These are phyloP conservation scores for Cephus pulcher DNA, from an alignment of 2,888 invertebrate species.

Conservation along the genomic window DNA sequence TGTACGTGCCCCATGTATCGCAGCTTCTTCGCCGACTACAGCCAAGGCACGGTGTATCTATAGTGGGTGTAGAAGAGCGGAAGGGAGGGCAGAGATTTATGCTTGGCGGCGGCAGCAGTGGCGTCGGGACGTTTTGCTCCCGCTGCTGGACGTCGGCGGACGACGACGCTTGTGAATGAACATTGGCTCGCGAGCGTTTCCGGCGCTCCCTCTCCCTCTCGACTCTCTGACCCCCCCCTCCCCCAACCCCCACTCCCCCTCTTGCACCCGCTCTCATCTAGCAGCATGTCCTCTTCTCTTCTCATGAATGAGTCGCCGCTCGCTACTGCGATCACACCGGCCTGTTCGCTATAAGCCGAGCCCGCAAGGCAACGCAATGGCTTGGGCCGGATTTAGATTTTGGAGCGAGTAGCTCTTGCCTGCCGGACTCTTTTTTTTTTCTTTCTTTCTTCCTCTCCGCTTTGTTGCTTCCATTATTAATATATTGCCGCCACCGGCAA, in stretches of 20 bases:
- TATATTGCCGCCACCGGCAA: conserved; percentile 34
- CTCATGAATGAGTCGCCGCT: conserved; percentile 62
- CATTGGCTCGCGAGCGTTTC: conserved; percentile 64
- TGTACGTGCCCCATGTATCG: conserved; percentile 45
- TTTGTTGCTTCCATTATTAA: conserved; percentile 56
- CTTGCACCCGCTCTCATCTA: conserved; percentile 28
- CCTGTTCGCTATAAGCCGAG: conserved; percentile 48
- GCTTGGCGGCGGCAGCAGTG: conserved; percentile 43
- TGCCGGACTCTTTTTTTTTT: conserved; percentile 14
- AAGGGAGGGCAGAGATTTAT: conserved; percentile 53
- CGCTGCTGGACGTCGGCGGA: conserved; percentile 45
- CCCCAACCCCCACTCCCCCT: too few relatives aligned
- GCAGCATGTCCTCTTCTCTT: conserved; percentile 40
- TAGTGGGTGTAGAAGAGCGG: conserved; percentile 47
- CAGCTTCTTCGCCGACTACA: conserved; percentile 37
- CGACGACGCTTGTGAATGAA: conserved; percentile 62
- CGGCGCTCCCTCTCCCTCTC: conserved; percentile 48
- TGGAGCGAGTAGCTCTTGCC: conserved; percentile 23
- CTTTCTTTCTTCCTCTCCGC: conserved; percentile 24
- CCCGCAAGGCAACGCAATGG: conserved; percentile 42
- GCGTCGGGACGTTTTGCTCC: conserved; percentile 57
- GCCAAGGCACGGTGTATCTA: conserved; percentile 30
- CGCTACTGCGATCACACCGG: conserved; percentile 28
- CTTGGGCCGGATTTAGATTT: conserved; percentile 57
- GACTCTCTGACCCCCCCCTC: conserved; percentile 19